phyloP scores from a whole-genome alignment of 1,140 invertebrate genomes.

The Monochamus saltuarius region DNA sequence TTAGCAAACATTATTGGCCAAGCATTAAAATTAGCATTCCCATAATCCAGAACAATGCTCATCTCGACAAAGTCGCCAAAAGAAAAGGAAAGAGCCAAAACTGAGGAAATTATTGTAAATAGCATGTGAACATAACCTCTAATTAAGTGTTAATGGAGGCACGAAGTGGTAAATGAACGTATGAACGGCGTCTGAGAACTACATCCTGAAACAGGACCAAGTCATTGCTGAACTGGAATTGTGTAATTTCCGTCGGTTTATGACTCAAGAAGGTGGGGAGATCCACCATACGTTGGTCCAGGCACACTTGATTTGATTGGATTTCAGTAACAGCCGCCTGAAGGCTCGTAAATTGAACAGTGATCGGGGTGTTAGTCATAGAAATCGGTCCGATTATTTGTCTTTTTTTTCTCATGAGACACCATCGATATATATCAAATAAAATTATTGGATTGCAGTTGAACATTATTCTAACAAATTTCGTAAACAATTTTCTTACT shows the following conservation, averaged over 20 bases:
- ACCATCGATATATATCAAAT: no score
- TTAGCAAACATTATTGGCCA: no score
- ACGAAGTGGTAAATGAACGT: conserved; percentile 29
- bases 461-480: no score
- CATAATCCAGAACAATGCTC: no score
- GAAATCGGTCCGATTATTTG: conserved; percentile 29
- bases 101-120: conserved; percentile 13
- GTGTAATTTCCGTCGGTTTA: conserved; percentile 37
- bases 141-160: conserved; percentile 28
- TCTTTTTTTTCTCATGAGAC: conserved; percentile 17
- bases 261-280: conserved; percentile 24
- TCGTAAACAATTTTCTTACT: no score
- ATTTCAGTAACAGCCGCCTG: conserved; percentile 33
- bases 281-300: conserved; percentile 20
- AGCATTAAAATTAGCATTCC: no score
- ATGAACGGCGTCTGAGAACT: conserved; percentile 26
- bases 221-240: conserved; percentile 33
- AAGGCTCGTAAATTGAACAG: conserved; percentile 30
- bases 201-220: conserved; percentile 32
- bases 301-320: conserved; percentile 37
- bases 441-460: no score
- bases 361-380: conserved; percentile 31
- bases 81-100: no score
- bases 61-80: no score
- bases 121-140: conserved; percentile 23